A percentile compares a stretch with the other conserved stretches of the same genome.
phyloP scores from a whole-genome alignment of 2,113 vertebrate genomes.

The Gallinago jamesoni region DNA sequence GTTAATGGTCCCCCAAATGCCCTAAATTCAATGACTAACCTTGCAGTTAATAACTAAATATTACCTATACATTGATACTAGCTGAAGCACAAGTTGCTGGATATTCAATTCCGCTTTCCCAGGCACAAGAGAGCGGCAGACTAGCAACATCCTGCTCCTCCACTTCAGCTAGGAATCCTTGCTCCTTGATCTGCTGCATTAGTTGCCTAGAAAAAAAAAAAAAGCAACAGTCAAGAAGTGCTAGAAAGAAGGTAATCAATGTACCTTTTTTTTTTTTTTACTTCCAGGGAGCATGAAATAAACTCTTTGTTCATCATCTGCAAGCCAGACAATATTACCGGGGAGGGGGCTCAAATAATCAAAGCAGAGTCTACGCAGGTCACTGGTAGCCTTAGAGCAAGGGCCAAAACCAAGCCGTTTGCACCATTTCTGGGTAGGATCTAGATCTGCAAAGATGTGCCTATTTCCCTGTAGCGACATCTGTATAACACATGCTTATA shows the following conservation, averaged over 20 bases:
- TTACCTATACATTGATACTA: slow-evolving; percentile 80
- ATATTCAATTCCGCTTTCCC: slow-evolving; percentile 86
- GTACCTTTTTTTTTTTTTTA: background rate
- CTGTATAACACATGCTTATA: background rate
- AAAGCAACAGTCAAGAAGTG: background rate
- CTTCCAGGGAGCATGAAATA: background rate
- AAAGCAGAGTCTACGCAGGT: background rate
- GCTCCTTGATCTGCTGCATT: slow-evolving; percentile 85
- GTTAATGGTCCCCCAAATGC: slow-evolving; percentile 75
- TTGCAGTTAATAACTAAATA: slow-evolving; percentile 54
- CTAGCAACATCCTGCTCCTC: slow-evolving; percentile 76
- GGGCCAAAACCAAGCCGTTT: background rate
- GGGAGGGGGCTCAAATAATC: too few species aligned
- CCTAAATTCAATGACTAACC: slow-evolving; percentile 62
- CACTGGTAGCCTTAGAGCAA: background rate
- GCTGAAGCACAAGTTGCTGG: slow-evolving; percentile 80
- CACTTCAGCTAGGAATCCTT: slow-evolving; percentile 71
- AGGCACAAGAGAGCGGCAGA: slow-evolving; percentile 85
- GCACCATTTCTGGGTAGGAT: background rate
- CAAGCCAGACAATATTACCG: background rate
- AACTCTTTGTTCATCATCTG: background rate
- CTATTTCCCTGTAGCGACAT: background rate
- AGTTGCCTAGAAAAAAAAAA: slow-evolving; percentile 77
- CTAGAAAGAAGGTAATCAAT: background rate
- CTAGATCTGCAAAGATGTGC: background rate